A percentile compares a stretch with the other conserved stretches of the same genome.
phyloP scores from a whole-genome alignment of 2,113 vertebrate species.

The Phylloscopus whistleri region DNA sequence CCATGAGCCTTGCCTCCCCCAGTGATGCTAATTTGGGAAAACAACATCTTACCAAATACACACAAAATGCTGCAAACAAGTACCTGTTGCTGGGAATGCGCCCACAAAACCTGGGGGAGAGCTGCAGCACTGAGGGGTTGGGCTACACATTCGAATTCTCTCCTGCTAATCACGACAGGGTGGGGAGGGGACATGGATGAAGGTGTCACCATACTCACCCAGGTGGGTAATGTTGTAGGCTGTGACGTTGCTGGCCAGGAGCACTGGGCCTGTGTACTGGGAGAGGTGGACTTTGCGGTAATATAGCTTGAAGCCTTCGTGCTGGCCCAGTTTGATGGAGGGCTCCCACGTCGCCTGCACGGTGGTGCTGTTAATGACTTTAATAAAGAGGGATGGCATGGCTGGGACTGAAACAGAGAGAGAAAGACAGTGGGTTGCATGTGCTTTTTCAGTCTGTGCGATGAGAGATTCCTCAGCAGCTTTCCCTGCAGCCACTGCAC shows the following conservation, averaged over 20 bases:
- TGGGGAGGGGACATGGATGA: rapidly evolving
- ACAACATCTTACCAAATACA: not conserved
- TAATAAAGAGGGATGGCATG: slow-evolving; percentile 84
- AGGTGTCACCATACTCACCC: slow-evolving; percentile 75
- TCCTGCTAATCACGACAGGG: rapidly evolving
- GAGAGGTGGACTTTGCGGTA: slow-evolving; percentile 85
- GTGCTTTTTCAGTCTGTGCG: not conserved
- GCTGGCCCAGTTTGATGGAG: slow-evolving; percentile 86
- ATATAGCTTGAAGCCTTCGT: slow-evolving; percentile 89
- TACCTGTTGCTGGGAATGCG: not conserved
- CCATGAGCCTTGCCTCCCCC: rapidly evolving
- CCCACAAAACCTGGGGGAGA: not conserved
- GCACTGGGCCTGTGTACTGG: slow-evolving; percentile 83
- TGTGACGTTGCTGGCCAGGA: slow-evolving; percentile 83
- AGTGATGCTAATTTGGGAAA: not conserved
- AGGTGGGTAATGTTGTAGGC: slow-evolving; percentile 90
- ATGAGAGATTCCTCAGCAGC: not conserved
- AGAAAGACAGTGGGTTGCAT: not conserved
- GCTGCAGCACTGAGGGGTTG: not conserved
- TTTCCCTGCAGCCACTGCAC: not conserved
- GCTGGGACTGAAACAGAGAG: slow-evolving; percentile 83
- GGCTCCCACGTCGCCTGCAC: slow-evolving; percentile 89
- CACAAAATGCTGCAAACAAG: not conserved
- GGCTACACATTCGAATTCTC: not conserved
- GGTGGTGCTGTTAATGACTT: slow-evolving; percentile 83